Conservation (phyloP, 2,113 vertebrate species). For the Aplodontia rufa region DNA sequence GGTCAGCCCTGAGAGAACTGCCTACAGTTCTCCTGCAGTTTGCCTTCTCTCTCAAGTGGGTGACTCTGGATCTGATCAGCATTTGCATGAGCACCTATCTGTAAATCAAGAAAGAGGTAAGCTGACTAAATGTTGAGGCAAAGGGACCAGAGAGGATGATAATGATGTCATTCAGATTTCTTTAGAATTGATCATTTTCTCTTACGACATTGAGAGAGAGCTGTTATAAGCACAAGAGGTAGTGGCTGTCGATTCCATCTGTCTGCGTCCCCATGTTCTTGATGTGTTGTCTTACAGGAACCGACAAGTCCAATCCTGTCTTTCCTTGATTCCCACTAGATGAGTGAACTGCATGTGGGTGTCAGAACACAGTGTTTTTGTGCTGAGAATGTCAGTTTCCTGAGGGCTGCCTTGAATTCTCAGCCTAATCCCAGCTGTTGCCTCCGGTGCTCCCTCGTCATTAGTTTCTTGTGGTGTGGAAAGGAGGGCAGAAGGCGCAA, state of each 20-base stretch:
- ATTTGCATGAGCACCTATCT: not conserved
- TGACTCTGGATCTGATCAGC: not conserved
- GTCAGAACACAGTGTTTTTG: constrained; percentile 5
- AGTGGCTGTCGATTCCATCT: not conserved
- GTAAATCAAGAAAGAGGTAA: not conserved
- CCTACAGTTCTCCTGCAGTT: not conserved
- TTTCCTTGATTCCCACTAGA: not conserved
- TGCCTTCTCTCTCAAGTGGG: not conserved
- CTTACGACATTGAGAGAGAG: not conserved
- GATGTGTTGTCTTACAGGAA: not conserved
- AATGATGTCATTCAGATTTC: not conserved
- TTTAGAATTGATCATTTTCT: not conserved
- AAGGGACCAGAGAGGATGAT: not conserved
- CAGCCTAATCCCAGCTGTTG: not conserved
- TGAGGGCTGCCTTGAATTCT: not conserved
- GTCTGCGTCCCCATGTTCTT: not conserved
- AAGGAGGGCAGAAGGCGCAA: not conserved
- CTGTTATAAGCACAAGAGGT: not conserved
- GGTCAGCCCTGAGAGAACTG: not conserved
- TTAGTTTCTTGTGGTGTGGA: not conserved
- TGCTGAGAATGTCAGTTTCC: not conserved
- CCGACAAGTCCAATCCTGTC: not conserved
- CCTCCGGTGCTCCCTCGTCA: not conserved
- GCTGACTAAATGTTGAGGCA: not conserved
- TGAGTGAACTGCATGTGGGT: not conserved